These are phyloP conservation scores for Lepetodrilus schrolli DNA, from an alignment of 2,888 invertebrate genomes.

Conservation along the genomic window DNA sequence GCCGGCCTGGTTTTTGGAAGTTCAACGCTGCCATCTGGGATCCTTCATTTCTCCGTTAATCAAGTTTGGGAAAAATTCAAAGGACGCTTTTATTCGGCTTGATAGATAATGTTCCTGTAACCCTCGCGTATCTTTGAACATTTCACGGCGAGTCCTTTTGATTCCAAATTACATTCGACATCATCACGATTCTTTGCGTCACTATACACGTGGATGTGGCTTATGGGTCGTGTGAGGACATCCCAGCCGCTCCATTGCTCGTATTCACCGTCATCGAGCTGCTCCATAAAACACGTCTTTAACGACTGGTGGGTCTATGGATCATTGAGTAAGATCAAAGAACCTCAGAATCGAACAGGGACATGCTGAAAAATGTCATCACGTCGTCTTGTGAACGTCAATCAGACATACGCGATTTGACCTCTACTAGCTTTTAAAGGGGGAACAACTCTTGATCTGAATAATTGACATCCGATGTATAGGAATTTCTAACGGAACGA, in stretches of 20 bases:
- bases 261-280: neutral
- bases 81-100: conserved; percentile 2
- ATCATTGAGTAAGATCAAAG: neutral
- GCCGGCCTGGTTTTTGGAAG: neutral
- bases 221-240: neutral
- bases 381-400: neutral
- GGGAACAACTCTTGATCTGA: too few relatives aligned
- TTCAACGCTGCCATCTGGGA: conserved; percentile 4
- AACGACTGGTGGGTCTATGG: neutral
- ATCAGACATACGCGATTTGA: too few relatives aligned
- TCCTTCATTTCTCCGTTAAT: conserved; percentile 3
- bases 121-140: neutral
- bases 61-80: neutral
- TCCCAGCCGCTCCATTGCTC: neutral
- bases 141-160: neutral
- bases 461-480: too few relatives aligned
- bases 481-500: too few relatives aligned
- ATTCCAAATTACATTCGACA: conserved; percentile 2
- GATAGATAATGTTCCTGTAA: conserved; percentile 3
- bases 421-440: too few relatives aligned
- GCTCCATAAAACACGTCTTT: neutral
- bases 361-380: neutral
- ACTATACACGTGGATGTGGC: conserved; percentile 16
- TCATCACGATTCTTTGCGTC: neutral
- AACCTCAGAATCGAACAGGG: neutral